Conservation (phyloP, 1,140 invertebrate species). For the Apis florea region DNA sequence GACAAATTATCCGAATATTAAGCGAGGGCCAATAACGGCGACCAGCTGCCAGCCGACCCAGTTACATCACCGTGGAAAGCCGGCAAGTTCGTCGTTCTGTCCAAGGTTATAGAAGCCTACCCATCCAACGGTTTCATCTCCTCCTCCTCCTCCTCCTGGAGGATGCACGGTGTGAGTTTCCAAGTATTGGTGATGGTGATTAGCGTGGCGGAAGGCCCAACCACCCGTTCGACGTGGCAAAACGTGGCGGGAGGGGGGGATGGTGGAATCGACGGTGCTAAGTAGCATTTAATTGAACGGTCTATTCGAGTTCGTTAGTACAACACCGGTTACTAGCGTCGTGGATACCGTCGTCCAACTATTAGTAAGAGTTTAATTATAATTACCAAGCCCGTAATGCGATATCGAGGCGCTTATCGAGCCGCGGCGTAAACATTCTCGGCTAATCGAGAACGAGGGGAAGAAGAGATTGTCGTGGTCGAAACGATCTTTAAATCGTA, state of each 20-base stretch:
- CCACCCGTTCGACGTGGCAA: neutral
- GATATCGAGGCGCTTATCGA: slow-evolving; percentile 59
- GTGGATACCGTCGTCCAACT: slow-evolving; percentile 53
- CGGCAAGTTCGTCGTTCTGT: slow-evolving; percentile 39
- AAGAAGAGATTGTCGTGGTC: neutral
- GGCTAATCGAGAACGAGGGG: slow-evolving; percentile 20
- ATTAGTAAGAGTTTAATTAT: slow-evolving; percentile 72
- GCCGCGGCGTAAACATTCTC: slow-evolving; percentile 52
- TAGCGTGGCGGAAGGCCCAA: slow-evolving; percentile 44
- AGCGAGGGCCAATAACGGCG: slow-evolving; percentile 33
- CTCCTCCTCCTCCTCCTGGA: slow-evolving; percentile 56
- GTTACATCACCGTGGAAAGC: slow-evolving; percentile 38
- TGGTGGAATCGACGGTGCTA: slow-evolving; percentile 55
- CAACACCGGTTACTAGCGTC: slow-evolving; percentile 64
- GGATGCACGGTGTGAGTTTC: slow-evolving; percentile 25
- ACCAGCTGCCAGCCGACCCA: slow-evolving; percentile 39
- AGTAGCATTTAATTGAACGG: slow-evolving; percentile 75
- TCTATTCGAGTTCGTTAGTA: slow-evolving; percentile 73
- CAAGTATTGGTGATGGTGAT: slow-evolving; percentile 42
- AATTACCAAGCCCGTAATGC: slow-evolving; percentile 62
- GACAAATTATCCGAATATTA: slow-evolving; percentile 42
- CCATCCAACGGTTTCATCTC: slow-evolving; percentile 59
- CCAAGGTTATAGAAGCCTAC: slow-evolving; percentile 18
- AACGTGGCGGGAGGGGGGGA: slow-evolving; percentile 33
- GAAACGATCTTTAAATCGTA: too few species aligned